Conservation (phyloP, 2,113 vertebrate species). For the Microcebus griseorufus region DNA sequence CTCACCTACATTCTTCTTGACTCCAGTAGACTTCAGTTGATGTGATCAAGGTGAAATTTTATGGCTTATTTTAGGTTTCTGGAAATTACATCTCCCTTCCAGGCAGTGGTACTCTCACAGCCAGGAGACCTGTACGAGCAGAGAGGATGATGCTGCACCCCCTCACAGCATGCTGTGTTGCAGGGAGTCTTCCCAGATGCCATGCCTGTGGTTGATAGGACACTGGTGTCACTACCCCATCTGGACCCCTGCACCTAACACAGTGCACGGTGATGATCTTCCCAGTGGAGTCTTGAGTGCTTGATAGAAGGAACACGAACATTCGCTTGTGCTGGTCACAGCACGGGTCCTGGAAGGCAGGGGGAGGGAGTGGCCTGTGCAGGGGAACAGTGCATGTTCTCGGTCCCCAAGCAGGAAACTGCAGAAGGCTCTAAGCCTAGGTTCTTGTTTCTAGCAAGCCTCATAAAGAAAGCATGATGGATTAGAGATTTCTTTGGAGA, state of each 20-base stretch:
- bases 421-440: not conserved
- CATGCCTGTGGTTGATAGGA: fast-evolving
- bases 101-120: fast-evolving
- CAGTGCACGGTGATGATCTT: fast-evolving
- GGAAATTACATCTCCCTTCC: too few relatives aligned
- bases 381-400: fast-evolving
- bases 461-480: fast-evolving
- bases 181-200: too few relatives aligned
- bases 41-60: not conserved
- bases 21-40: not conserved
- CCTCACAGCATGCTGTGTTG: fast-evolving
- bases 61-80: too few relatives aligned
- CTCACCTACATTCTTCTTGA: not conserved
- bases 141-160: fast-evolving
- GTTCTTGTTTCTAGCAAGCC: fast-evolving
- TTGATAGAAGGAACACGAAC: fast-evolving
- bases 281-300: not conserved
- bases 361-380: not conserved
- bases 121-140: fast-evolving
- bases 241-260: fast-evolving
- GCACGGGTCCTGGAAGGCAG: not conserved
- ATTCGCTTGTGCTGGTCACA: fast-evolving
- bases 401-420: not conserved
- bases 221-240: fast-evolving
- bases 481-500: not conserved